Conservation (phyloP, 2,888 invertebrate species). For the Macrosoma leucophasiata region DNA sequence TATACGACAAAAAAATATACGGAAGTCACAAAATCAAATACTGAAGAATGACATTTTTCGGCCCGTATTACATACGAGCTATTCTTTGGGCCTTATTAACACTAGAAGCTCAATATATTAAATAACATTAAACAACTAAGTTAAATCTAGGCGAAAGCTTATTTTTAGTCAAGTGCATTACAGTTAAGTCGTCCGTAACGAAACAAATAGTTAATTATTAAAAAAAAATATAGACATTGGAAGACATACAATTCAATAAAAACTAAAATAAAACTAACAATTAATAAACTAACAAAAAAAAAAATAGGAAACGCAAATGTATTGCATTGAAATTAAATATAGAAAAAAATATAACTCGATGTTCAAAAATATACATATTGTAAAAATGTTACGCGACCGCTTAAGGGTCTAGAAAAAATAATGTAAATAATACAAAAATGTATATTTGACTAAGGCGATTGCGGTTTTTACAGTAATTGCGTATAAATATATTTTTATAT, state of each 20-base stretch:
- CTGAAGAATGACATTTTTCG: conserved; percentile 44
- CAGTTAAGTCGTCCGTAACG: too few species aligned
- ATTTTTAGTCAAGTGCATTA: conserved; percentile 56
- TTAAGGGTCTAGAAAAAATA: too few species aligned
- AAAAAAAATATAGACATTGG: conserved; percentile 30
- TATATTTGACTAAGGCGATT: conserved; percentile 5
- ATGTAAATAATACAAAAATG: too few species aligned
- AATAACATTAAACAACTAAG: conserved; percentile 40
- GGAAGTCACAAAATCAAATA: conserved; percentile 45
- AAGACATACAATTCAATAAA: conserved; percentile 52
- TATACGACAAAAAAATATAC: conserved; percentile 32
- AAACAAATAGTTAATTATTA: conserved; percentile 32
- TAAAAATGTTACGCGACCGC: too few species aligned
- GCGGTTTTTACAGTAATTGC: too few species aligned
- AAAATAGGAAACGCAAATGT: conserved; percentile 16
- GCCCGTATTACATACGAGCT: conserved; percentile 52
- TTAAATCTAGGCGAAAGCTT: conserved; percentile 52
- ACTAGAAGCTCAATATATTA: conserved; percentile 54
- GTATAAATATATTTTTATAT: too few species aligned
- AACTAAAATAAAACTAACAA: too few species aligned
- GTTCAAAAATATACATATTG: too few species aligned
- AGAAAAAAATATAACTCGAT: too few species aligned
- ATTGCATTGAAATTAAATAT: conserved; percentile 13
- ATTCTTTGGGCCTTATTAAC: conserved; percentile 69
- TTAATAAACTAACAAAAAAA: conserved; percentile 27